Conservation (phyloP, 2,113 vertebrate genomes). For the Hucho hucho region DNA sequence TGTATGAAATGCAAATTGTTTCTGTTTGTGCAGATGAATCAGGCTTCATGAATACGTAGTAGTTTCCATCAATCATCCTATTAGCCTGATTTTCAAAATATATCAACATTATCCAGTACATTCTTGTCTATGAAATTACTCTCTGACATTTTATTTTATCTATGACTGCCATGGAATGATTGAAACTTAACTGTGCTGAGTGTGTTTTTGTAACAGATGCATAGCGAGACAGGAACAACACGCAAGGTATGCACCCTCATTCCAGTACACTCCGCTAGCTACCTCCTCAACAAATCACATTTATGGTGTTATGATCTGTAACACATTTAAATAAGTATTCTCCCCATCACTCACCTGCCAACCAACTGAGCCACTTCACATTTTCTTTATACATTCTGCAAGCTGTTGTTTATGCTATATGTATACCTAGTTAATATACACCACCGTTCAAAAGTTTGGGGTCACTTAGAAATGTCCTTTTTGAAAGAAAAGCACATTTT, state of each 20-base stretch:
- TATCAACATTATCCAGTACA: background rate
- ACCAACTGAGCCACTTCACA: too few species aligned
- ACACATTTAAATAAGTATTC: background rate
- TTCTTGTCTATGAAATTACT: background rate
- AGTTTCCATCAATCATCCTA: background rate
- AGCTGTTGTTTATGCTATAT: too few species aligned
- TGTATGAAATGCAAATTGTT: background rate
- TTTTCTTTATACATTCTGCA: too few species aligned
- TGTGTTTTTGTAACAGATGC: background rate
- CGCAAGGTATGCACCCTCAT: too few species aligned
- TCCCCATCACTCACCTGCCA: too few species aligned
- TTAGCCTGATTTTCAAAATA: too few species aligned
- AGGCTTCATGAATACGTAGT: conserved; percentile 18
- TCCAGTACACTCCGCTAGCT: too few species aligned
- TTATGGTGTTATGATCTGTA: conserved; percentile 6
- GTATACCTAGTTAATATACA: too few species aligned
- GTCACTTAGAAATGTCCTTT: too few species aligned
- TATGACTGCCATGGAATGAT: background rate
- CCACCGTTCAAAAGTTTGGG: too few species aligned
- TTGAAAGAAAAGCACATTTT: too few species aligned
- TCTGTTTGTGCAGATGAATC: conserved; percentile 18
- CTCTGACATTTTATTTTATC: background rate
- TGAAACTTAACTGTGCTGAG: background rate
- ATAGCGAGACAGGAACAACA: background rate
- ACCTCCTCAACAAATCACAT: background rate